A percentile compares a stretch with the other conserved stretches of the same genome.
Evolutionary conservation across 2,888 invertebrate genomes (phyloP).

Genomic region (Caenorhabditis sp.): DNA sequence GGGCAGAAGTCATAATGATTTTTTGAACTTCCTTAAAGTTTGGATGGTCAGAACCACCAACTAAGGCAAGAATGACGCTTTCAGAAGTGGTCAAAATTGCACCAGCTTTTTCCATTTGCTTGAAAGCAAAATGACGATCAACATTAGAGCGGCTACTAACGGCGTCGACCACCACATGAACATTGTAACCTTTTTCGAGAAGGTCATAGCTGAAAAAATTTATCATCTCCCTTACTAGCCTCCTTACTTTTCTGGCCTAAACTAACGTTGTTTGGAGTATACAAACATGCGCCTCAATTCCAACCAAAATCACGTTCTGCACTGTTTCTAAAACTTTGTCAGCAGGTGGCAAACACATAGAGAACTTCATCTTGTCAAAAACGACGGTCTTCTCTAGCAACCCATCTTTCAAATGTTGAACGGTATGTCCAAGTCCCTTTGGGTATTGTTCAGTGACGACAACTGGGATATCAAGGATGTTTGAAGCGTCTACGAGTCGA

Average conservation of each 20-base stretch:
- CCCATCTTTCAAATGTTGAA: slow-evolving; percentile 74
- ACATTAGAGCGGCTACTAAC: slow-evolving; percentile 74
- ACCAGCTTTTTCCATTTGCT: slow-evolving; percentile 82
- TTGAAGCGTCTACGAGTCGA: slow-evolving; percentile 74
- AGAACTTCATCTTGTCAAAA: slow-evolving; percentile 73
- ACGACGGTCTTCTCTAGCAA: slow-evolving; percentile 65
- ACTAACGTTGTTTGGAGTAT: slow-evolving; percentile 75
- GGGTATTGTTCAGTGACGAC: slow-evolving; percentile 77
- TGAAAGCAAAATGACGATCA: slow-evolving; percentile 74
- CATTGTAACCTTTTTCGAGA: slow-evolving; percentile 73
- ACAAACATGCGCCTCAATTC: too few relatives aligned
- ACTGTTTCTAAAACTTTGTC: slow-evolving; percentile 70
- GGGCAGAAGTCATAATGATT: slow-evolving; percentile 76
- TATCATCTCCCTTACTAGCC: background rate
- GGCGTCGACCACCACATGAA: slow-evolving; percentile 76
- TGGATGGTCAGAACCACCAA: slow-evolving; percentile 80
- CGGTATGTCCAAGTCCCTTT: too few relatives aligned
- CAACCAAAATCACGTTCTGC: slow-evolving; percentile 73
- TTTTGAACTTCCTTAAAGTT: slow-evolving; percentile 79
- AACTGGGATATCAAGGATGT: slow-evolving; percentile 72
- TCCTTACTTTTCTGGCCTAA: background rate
- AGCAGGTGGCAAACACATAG: slow-evolving; percentile 75
- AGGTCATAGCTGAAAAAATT: slow-evolving; percentile 73
- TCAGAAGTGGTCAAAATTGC: slow-evolving; percentile 83
- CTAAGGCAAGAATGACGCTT: slow-evolving; percentile 81